Evolutionary conservation across 1,140 invertebrate species (phyloP).

Genomic region (Hetaerina americana): DNA sequence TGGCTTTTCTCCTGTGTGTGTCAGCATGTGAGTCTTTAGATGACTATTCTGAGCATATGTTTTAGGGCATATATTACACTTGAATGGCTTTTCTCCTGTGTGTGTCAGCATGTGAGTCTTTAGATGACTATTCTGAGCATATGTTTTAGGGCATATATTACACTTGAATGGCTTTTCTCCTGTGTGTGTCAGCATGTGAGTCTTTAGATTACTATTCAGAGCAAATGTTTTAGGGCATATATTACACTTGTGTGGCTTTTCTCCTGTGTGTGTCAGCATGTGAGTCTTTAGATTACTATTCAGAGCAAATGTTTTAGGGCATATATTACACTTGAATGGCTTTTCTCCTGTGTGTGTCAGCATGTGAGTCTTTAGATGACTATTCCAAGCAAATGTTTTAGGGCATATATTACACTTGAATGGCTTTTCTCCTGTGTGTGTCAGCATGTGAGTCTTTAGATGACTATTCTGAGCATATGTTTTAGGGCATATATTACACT

Average conservation of each 20-base stretch:
- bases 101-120: constrained; percentile 28
- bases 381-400: constrained; percentile 28
- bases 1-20: constrained; percentile 35
- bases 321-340: neutral
- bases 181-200: constrained; percentile 11
- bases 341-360: neutral
- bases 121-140: constrained; percentile 19
- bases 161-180: constrained; percentile 16
- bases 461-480: constrained; percentile 3
- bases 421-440: constrained; percentile 35
- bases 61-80: constrained; percentile 13
- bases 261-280: neutral
- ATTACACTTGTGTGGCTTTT: neutral
- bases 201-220: neutral
- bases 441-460: constrained; percentile 31
- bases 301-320: neutral
- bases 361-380: constrained; percentile 16
- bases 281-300: neutral
- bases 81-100: constrained; percentile 15
- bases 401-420: constrained; percentile 38
- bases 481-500: neutral
- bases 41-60: constrained; percentile 13
- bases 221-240: neutral
- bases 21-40: constrained; percentile 31
- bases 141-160: constrained; percentile 12